phyloP scores from a whole-genome alignment of 2,113 vertebrate genomes.

The Cheilinus undulatus region DNA sequence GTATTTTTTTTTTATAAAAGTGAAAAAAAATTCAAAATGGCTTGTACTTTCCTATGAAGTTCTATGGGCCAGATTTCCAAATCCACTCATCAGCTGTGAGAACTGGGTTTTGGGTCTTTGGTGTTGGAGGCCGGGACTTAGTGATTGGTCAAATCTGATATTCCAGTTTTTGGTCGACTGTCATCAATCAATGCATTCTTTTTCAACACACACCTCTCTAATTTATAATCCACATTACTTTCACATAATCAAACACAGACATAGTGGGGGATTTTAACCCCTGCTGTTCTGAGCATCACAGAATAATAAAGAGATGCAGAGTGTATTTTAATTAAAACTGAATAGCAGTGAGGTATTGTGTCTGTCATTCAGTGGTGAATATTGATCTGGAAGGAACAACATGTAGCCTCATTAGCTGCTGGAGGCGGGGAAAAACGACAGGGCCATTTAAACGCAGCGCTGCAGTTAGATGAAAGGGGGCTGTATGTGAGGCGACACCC shows the following conservation, averaged over 20 bases:
- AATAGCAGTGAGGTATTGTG: not conserved
- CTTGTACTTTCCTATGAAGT: no score
- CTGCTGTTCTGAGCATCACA: not conserved
- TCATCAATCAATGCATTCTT: no score
- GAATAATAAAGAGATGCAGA: not conserved
- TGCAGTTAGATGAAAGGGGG: conserved; percentile 75
- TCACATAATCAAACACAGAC: not conserved
- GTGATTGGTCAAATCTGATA: no score
- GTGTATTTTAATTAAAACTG: not conserved
- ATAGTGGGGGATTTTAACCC: not conserved
- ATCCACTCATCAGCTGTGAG: no score
- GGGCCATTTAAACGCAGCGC: conserved; percentile 54
- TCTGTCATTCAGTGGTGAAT: conserved; percentile 1
- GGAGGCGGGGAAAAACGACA: not conserved
- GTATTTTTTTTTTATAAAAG: no score
- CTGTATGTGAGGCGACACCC: conserved; percentile 25
- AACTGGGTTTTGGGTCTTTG: no score
- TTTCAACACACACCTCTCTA: no score
- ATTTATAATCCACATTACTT: not conserved
- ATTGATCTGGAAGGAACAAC: conserved; percentile 26
- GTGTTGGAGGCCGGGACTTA: no score
- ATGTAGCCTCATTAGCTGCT: conserved; percentile 21
- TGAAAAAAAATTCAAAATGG: no score
- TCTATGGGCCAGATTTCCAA: no score
- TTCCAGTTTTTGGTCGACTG: no score